phyloP scores from a whole-genome alignment of 2,888 invertebrate species.

The Andrena minutula region DNA sequence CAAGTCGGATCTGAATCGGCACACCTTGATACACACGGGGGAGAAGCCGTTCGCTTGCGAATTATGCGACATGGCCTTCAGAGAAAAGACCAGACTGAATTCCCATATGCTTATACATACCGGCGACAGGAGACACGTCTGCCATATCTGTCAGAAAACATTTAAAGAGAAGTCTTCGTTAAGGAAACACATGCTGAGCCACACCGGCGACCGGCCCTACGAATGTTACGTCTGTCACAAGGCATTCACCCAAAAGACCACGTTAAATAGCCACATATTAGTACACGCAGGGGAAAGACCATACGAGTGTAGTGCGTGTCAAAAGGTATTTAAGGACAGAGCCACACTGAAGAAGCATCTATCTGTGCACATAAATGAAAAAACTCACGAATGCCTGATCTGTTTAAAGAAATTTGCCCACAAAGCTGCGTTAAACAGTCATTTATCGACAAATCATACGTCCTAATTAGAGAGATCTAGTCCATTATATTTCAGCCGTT shows the following conservation, averaged over 20 bases:
- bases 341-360: constrained; percentile 79
- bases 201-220: constrained; percentile 80
- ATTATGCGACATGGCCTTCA: constrained; percentile 81
- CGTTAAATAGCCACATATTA: constrained; percentile 80
- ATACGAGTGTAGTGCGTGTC: constrained; percentile 80
- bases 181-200: constrained; percentile 80
- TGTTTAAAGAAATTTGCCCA: constrained; percentile 81
- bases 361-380: constrained; percentile 77
- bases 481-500: constrained; percentile 65
- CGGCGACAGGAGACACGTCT: constrained; percentile 79
- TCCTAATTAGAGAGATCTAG: constrained; percentile 77
- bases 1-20: constrained; percentile 82
- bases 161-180: constrained; percentile 80
- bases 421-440: constrained; percentile 79
- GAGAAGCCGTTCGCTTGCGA: constrained; percentile 82
- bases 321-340: constrained; percentile 79
- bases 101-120: constrained; percentile 81
- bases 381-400: constrained; percentile 79
- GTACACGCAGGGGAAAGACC: constrained; percentile 78
- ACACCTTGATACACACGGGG: constrained; percentile 81
- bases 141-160: constrained; percentile 80
- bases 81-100: constrained; percentile 81
- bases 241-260: constrained; percentile 79
- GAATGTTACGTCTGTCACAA: constrained; percentile 82
- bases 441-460: constrained; percentile 79